Base-by-base conservation (phyloP, 2,797 vertebrate species). In the Sebastes minor region DNA sequence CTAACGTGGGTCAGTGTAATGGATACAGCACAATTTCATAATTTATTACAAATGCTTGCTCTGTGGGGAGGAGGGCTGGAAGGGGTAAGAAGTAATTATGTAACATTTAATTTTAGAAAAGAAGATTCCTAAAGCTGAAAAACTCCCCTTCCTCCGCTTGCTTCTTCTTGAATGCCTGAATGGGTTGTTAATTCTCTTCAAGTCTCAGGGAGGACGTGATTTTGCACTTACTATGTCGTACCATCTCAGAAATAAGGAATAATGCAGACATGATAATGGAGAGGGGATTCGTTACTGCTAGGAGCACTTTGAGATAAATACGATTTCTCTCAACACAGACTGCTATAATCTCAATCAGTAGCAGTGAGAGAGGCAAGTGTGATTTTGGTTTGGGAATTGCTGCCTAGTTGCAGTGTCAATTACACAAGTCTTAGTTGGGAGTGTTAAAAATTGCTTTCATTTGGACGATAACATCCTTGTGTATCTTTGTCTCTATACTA, bases 101-200 rank as follows among this genome's bases (percentile, higher is more conserved):
- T 78, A 78, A 86, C 22, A 18, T 64, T 70, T 86, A 18, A 64
- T 65, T 86, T 86, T 82, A 74, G 81, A 78, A 73, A 27, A 33
- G 23, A 65, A 32, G 49, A 32, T 56, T 70, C n/a, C 33, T 32
- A 13, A 71, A 35, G 32, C 56, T 61, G 28, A 55, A 66, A 66
- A 80, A 35, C 38, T 5, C 8, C 5, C 18, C 16, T 28, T 55
- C 27, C 23, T 76, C 16, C 5, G 20, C 22, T 23, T 27, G 12
- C 52, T 67, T 28, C 12, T 32, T 70, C 8, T 64, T 78, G 25
- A 56, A 70, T 30, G 20, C 12, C 28, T 23, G n/a, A 25, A 27
- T 35, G 32, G 23, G 18, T 4, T 35, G 8, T 53, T 62, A 18
- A 49, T 56, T 27, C 32, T 53, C 53, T 10, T 56, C 1, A 56